Conservation (phyloP, 1,140 invertebrate genomes). For the Trigoniulus corallinus region DNA sequence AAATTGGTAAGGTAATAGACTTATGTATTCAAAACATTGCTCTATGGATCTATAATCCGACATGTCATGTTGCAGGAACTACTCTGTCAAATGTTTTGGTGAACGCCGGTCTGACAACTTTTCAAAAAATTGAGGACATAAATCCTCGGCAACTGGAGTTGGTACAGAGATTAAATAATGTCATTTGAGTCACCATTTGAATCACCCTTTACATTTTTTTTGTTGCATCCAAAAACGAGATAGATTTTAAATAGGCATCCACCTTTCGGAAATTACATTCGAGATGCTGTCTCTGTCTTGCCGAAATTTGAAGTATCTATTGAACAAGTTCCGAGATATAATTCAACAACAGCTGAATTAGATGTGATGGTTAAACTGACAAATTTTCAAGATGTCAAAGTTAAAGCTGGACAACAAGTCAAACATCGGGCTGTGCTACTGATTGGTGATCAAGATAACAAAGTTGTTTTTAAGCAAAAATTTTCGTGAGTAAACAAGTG, state of each 20-base stretch:
- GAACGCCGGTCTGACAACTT: constrained; percentile 43
- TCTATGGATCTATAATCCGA: no score
- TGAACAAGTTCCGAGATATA: constrained; percentile 26
- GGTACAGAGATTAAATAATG: constrained; percentile 18
- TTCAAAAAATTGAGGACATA: constrained; percentile 41
- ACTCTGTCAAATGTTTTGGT: constrained; percentile 43
- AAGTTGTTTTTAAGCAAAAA: constrained; percentile 23
- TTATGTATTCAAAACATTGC: no score
- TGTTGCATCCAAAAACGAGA: no score
- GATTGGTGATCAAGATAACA: constrained; percentile 27
- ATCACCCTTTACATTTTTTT: neutral
- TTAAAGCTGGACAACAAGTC: constrained; percentile 6
- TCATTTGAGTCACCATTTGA: neutral
- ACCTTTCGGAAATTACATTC: constrained; percentile 32
- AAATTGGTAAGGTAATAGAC: constrained; percentile 37
- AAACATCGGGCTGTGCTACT: constrained; percentile 23
- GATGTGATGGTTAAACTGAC: constrained; percentile 16
- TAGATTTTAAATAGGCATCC: constrained; percentile 32
- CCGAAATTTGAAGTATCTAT: constrained; percentile 30
- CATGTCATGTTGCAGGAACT: constrained; percentile 16
- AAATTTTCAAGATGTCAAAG: constrained; percentile 16
- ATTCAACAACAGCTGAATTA: constrained; percentile 15
- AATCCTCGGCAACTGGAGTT: constrained; percentile 57
- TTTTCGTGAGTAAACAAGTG: constrained; percentile 19
- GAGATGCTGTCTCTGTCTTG: constrained; percentile 21